A percentile compares a stretch with the other conserved stretches of the same genome.
phyloP scores from a whole-genome alignment of 2,113 vertebrate genomes.

The Syrrhaptes paradoxus region DNA sequence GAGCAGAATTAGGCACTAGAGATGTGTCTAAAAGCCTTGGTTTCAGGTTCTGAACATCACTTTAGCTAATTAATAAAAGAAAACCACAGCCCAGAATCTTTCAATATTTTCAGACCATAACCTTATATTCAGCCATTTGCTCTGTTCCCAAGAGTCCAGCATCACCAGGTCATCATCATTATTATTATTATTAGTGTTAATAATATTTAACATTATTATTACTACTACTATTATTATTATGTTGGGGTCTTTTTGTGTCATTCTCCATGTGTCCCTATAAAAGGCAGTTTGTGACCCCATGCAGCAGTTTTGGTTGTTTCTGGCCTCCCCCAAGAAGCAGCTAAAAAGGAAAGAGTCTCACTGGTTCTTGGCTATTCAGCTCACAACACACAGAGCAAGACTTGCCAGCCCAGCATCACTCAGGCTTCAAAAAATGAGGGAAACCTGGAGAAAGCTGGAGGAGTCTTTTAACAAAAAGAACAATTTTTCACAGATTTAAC shows the following conservation, averaged over 20 bases:
- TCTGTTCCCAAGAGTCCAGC: neutral
- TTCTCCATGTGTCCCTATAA: neutral
- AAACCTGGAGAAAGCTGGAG: neutral
- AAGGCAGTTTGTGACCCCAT: accelerated
- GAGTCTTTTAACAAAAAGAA: neutral
- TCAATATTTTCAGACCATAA: conserved; percentile 37
- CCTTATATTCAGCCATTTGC: neutral
- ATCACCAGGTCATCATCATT: neutral
- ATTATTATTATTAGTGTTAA: neutral
- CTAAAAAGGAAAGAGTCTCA: neutral
- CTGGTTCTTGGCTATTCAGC: neutral
- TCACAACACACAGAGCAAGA: neutral
- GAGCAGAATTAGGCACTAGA: conserved; percentile 49
- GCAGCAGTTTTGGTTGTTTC: neutral
- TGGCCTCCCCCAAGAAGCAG: neutral
- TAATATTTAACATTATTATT: too few relatives aligned
- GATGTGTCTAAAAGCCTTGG: conserved; percentile 63
- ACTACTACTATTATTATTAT: neutral
- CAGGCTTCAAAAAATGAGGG: neutral
- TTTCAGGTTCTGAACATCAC: conserved; percentile 54
- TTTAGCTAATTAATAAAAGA: conserved; percentile 63
- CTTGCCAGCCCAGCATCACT: neutral
- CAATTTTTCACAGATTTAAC: neutral
- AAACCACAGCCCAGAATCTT: conserved; percentile 53
- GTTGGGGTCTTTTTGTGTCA: neutral